Evolutionary conservation across 2,888 invertebrate species (phyloP).

Genomic region (Nemapogon koenigi): DNA sequence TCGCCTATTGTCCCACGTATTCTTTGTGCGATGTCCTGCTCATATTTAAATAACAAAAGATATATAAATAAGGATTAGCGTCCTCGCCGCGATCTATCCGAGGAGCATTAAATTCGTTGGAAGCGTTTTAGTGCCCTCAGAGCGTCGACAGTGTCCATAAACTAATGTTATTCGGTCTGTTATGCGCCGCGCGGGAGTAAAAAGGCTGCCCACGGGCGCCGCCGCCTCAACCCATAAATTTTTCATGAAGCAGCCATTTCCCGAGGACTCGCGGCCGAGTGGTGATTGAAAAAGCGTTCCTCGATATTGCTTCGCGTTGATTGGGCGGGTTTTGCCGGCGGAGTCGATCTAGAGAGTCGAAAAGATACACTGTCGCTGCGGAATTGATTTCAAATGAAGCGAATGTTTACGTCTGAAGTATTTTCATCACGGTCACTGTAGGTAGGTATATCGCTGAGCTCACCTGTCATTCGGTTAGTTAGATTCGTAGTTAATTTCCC

Average conservation of each 20-base stretch:
- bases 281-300: slow-evolving; percentile 51
- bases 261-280: slow-evolving; percentile 27
- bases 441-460: not conserved
- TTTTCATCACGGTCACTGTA: not conserved
- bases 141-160: slow-evolving; percentile 36
- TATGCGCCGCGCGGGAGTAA: slow-evolving; percentile 38
- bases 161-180: slow-evolving; percentile 51
- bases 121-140: slow-evolving; percentile 31
- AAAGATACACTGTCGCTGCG: not conserved
- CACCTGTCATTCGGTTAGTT: not conserved
- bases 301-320: slow-evolving; percentile 33
- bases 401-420: not conserved
- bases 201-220: slow-evolving; percentile 20
- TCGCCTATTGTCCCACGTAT: slow-evolving; percentile 6
- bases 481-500: slow-evolving; percentile 7
- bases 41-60: slow-evolving; percentile 4
- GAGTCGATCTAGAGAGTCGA: slow-evolving; percentile 6
- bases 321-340: slow-evolving; percentile 16
- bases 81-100: slow-evolving; percentile 21
- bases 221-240: slow-evolving; percentile 37
- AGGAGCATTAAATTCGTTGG: slow-evolving; percentile 30
- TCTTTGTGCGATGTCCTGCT: slow-evolving; percentile 2
- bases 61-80: slow-evolving; percentile 5
- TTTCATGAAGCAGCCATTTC: slow-evolving; percentile 49
- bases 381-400: not conserved